Percentiles rank a stretch among this genome's conserved stretches.
Conservation (phyloP, 2,797 vertebrate genomes). For the Arvicola amphibius region DNA sequence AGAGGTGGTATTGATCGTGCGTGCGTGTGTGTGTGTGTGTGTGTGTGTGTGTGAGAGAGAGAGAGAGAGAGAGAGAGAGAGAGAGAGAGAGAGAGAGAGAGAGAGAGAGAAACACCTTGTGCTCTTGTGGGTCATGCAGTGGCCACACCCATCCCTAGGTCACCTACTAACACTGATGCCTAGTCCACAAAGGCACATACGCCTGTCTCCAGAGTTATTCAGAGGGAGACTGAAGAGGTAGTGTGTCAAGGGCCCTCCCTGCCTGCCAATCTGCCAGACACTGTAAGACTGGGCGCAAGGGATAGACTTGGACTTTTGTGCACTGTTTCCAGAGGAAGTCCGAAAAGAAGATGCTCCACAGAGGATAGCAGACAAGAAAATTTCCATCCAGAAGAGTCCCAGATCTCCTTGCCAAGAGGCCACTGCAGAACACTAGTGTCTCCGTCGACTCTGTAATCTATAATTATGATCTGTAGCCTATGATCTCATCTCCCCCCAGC, state of each 20-base stretch:
- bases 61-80: too few species aligned
- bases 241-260: rapidly evolving
- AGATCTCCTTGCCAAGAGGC: background rate
- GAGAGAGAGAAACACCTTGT: too few species aligned
- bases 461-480: too few species aligned
- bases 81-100: too few species aligned
- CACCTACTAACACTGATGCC: background rate
- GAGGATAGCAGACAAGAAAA: background rate
- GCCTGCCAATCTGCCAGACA: background rate
- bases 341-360: background rate
- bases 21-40: background rate
- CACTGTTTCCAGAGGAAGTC: background rate
- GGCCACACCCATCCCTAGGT: background rate
- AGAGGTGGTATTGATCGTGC: background rate
- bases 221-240: background rate
- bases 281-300: background rate
- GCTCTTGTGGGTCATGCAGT: rapidly evolving
- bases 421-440: background rate
- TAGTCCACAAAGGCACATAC: background rate
- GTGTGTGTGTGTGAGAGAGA: background rate
- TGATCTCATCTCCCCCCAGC: too few species aligned
- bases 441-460: rapidly evolving
- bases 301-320: background rate
- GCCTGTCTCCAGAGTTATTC: background rate
- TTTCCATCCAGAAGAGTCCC: background rate